Evolutionary conservation across 2,797 vertebrate genomes (phyloP).

Genomic region (Crax fasciolata): DNA sequence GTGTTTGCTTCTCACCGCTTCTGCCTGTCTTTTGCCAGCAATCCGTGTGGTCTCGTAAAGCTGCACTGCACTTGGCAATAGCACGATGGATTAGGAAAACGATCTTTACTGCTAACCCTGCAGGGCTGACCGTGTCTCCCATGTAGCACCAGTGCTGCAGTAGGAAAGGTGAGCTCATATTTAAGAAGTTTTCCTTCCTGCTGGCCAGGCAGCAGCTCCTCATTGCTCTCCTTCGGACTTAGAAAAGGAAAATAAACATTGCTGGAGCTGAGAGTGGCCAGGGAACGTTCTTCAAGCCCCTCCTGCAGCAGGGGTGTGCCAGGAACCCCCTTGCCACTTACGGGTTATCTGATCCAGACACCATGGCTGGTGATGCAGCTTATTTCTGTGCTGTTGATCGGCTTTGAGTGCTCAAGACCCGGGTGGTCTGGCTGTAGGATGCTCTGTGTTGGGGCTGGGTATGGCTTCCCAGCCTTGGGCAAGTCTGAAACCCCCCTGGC

Average conservation of each 20-base stretch:
- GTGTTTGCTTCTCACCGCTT: not conserved
- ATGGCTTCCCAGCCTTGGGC: not conserved
- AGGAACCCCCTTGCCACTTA: fast-evolving
- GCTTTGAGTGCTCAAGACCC: not conserved
- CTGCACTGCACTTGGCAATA: not conserved
- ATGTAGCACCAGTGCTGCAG: not conserved
- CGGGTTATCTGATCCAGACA: not conserved
- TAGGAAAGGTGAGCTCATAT: not conserved
- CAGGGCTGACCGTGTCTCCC: not conserved
- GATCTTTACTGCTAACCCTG: not conserved
- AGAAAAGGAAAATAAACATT: not conserved
- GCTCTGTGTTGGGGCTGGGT: not conserved
- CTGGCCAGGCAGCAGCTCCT: not conserved
- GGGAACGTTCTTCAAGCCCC: not conserved
- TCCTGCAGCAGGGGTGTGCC: not conserved
- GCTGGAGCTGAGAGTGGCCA: not conserved
- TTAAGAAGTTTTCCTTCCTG: not conserved
- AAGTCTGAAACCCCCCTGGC: not conserved
- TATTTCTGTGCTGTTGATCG: not conserved
- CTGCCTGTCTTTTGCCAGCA: not conserved
- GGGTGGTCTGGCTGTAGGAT: not conserved
- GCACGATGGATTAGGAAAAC: not conserved
- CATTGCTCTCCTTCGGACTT: fast-evolving
- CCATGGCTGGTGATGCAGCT: fast-evolving
- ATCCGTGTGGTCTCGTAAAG: not conserved